These are phyloP conservation scores for Aspidiotus destructor DNA, from an alignment of 2,888 invertebrate species.

Conservation along the genomic window DNA sequence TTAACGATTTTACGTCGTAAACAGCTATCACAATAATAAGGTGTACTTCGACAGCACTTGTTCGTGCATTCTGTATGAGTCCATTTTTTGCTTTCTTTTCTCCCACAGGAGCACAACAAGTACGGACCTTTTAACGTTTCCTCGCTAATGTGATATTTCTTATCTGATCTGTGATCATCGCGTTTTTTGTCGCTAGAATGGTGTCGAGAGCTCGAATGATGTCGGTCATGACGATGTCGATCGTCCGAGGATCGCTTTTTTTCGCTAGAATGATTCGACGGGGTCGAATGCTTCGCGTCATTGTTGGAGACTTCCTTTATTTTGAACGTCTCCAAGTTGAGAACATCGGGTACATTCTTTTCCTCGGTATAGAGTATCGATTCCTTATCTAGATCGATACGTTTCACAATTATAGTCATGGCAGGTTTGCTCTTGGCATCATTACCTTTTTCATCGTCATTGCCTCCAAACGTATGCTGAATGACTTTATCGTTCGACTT, in stretches of 20 bases:
- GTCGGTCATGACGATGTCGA: background rate
- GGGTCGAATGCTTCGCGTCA: background rate
- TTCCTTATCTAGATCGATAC: conserved; percentile 17
- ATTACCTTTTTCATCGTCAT: conserved; percentile 19
- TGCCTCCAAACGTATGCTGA: background rate
- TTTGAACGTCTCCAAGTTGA: conserved; percentile 26
- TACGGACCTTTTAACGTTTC: conserved; percentile 14
- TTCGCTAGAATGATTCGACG: background rate
- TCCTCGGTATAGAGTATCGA: conserved; percentile 6
- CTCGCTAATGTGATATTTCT: conserved; percentile 1
- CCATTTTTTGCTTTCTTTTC: conserved; percentile 19
- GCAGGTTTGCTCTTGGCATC: conserved; percentile 7
- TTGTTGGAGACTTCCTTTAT: conserved; percentile 14
- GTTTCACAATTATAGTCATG: conserved; percentile 15
- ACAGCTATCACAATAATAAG: conserved; percentile 27
- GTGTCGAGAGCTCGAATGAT: background rate
- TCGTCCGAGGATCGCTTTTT: background rate
- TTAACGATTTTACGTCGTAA: conserved; percentile 16
- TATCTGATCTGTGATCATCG: conserved; percentile 7
- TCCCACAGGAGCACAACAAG: conserved; percentile 15
- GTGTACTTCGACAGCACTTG: conserved; percentile 15
- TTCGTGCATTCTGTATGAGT: conserved; percentile 19
- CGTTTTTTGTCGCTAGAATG: background rate
- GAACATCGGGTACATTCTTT: background rate
- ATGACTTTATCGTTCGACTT: conserved; percentile 17